Base-by-base conservation (phyloP, 1,140 invertebrate genomes). In the Cydia amplana region DNA sequence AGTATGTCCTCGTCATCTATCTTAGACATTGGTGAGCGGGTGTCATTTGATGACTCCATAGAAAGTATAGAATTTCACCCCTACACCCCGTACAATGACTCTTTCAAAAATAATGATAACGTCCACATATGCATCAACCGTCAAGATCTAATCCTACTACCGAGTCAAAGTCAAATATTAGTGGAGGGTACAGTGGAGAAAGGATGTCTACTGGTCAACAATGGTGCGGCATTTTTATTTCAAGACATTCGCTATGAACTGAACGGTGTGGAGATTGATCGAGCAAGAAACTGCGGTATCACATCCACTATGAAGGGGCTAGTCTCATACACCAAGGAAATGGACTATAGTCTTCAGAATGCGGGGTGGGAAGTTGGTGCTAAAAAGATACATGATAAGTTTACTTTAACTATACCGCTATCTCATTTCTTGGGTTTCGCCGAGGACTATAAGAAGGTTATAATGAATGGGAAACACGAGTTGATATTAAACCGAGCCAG, bases 381-480 rank as follows among this genome's bases (percentile, higher is more conserved):
- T 14, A 64, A 12, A 25, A 64, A 28, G 20, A 4, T 6, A 5
- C 9, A 25, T 28, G 23, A 7, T 14, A 7, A 64, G 3, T 64
- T 64, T 64, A 64, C 4, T 10, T 64, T 64, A 3, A 64, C 60
- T 6, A 64, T 64, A 64, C 60, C 60, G 7, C 10, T 64, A 28
- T 10, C 20, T 5, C 60, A 64, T 25, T 16, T 64, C 3, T 64
- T 64, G 60, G 60, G 60, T 1, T 64, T 64, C 10, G 60, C 60
- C 0, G 60, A 64, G 23, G 60, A 64, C 23, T 93, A 90, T 83
- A 80, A 80, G 60, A 86, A 86, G 80, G 84, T 93, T 70, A 76
- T 93, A 25, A 32, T 90, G 16, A 92, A 93, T 78, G 79, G 78
- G 64, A 88, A 89, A 79, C 90, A 92, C 79, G 88, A 93, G 79